Percentiles rank a stretch among this genome's conserved stretches.
Evolutionary conservation across 64 coral and sea anemone species (phyloP).

Genomic region (Pocillopora damicornis): DNA sequence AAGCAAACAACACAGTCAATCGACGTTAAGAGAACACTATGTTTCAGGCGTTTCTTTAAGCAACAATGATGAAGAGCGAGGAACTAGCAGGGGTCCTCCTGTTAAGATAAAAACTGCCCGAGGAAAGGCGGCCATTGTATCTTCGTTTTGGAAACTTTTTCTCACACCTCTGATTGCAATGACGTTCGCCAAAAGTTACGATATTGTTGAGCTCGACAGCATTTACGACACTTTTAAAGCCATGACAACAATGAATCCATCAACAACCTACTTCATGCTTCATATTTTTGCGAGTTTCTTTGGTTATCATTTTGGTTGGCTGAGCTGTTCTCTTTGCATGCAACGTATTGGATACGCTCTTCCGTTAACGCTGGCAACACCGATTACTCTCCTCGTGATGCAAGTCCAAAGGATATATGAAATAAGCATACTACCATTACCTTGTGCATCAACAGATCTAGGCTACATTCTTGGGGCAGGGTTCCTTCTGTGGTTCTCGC

Average conservation of each 20-base stretch:
- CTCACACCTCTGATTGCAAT: conserved; percentile 20
- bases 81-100: background rate
- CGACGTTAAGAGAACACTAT: too few relatives aligned
- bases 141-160: conserved; percentile 33
- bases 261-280: conserved; percentile 12
- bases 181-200: conserved; percentile 1
- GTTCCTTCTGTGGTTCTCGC: conserved; percentile 10
- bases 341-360: conserved; percentile 45
- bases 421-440: background rate
- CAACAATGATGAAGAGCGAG: background rate
- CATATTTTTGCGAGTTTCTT: conserved; percentile 44
- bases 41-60: background rate
- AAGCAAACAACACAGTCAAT: background rate
- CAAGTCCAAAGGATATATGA: conserved; percentile 3
- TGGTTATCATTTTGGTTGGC: conserved; percentile 62
- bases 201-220: conserved; percentile 11
- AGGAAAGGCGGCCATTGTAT: conserved; percentile 50
- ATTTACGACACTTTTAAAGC: conserved; percentile 3
- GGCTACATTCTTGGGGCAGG: conserved; percentile 1
- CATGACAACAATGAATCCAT: conserved; percentile 1
- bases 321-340: conserved; percentile 49
- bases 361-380: conserved; percentile 52
- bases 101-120: background rate
- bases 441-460: conserved; percentile 7
- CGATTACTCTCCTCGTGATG: background rate